Evolutionary conservation across 2,113 vertebrate genomes (phyloP), one percentile per base, ranked within the genome.

Genomic region (Physeter macrocephalus): DNA sequence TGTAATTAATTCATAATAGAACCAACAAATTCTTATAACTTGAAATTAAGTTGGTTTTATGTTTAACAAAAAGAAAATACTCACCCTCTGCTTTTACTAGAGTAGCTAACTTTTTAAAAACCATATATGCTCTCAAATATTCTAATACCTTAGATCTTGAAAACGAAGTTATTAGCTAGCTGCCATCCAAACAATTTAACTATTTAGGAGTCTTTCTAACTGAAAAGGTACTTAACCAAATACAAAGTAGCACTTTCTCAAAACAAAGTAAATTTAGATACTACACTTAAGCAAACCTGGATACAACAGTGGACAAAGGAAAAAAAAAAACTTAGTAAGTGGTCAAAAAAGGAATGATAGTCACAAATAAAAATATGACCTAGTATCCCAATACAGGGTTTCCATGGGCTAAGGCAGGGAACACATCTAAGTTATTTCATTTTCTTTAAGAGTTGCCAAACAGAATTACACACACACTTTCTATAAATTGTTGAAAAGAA

Each of bases 351-450:
- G 90, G 96, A 97, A 93, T 86, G 97, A 95, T 74, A 96, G 84
- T 61, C 96, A 98, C 94, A 97, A 97, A 97, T 98, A 98, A 98
- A 98, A 98, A 97, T 97, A 97, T 86, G 86, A 94, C 97, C 98
- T 98, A 98, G 61, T 54, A 97, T 54, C 98, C 98, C 90, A 94
- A 93, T 84, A 98, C 43, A 97, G 96, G 96, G 97, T 98, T 88
- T 98, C 98, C 98, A 98, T 94, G 69, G 97, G 95, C 98, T 98
- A 98, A 98, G 98, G 98, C 98, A 98, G 98, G 98, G 98, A 99
- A 98, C 98, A 98, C 97, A 89, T 94, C 92, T 98, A 97, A 77
- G 86, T 96, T 98, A 97, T 95, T 97, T 74, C 82, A 93, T 98
- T 99, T 96, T 74, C 82, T 93, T 98, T 99, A 98, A 97, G 98